phyloP scores from a whole-genome alignment of 2,113 vertebrate genomes.

The Furnarius figulus region DNA sequence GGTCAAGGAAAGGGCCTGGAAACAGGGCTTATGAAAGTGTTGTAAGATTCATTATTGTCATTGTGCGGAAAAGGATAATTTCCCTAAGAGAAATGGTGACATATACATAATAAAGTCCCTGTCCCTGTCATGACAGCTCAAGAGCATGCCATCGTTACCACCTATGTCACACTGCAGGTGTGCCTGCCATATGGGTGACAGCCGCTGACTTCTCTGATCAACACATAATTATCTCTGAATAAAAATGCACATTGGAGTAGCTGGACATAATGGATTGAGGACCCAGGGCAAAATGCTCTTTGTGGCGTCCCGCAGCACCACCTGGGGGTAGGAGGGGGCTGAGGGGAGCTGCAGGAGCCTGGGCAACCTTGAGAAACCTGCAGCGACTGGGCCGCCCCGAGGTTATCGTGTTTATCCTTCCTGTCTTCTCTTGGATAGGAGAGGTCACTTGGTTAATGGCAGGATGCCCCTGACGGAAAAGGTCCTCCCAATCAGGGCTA shows the following conservation, averaged over 20 bases:
- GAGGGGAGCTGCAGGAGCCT: slow-evolving; percentile 66
- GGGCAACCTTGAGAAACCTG: slow-evolving; percentile 73
- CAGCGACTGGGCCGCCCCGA: slow-evolving; percentile 54
- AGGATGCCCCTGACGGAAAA: slow-evolving; percentile 74
- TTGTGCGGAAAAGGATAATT: slow-evolving; percentile 80
- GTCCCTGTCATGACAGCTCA: slow-evolving; percentile 84
- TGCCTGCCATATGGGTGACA: slow-evolving; percentile 84
- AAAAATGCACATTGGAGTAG: slow-evolving; percentile 76
- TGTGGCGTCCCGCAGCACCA: slow-evolving; percentile 73
- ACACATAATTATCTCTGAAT: slow-evolving; percentile 90
- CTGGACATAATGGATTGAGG: slow-evolving; percentile 88
- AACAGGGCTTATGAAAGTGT: slow-evolving; percentile 76
- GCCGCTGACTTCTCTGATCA: slow-evolving; percentile 82
- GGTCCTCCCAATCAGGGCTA: slow-evolving; percentile 69
- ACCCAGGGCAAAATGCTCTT: slow-evolving; percentile 80
- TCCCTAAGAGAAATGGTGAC: slow-evolving; percentile 84
- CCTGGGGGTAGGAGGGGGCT: slow-evolving; percentile 78
- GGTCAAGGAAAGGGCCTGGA: slow-evolving; percentile 74
- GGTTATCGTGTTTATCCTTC: slow-evolving; percentile 80
- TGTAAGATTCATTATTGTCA: slow-evolving; percentile 90
- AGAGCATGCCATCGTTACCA: slow-evolving; percentile 82
- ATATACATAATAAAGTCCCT: slow-evolving; percentile 83
- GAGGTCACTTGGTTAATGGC: slow-evolving; percentile 82
- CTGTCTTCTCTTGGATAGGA: slow-evolving; percentile 71
- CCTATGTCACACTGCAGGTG: slow-evolving; percentile 84